Evolutionary conservation across 2,797 vertebrate genomes (phyloP), one percentile per base, ranked within the genome.

Genomic region (Lemur catta): DNA sequence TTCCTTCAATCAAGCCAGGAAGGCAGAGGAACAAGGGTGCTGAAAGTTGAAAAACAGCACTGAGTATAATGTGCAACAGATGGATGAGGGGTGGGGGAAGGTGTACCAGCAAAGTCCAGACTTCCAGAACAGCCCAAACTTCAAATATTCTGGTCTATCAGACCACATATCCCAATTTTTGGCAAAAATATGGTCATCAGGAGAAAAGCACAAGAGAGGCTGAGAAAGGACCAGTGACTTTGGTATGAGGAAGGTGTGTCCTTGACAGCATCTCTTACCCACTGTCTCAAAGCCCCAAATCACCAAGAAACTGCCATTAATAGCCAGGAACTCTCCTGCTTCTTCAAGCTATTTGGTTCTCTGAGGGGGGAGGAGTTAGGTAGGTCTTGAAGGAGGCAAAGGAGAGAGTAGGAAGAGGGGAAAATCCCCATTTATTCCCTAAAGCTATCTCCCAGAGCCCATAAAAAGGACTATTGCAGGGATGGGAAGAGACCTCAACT

Each of bases 331-430:
- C 46, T 72, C 72, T 57, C 80, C 84, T 55, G 74, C 71, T 80
- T 79, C 84, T 78, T 92, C 74, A 65, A 82, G 90, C 84, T 89
- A 95, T 92, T 96, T 97, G 97, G 97, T 95, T 95, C 89, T 95
- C 63, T 50, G 75, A 94, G 12, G 2, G 61, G 33, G 65, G 2
- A 80, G 18, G 46, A 79, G 15, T 20, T 46, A 17, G 59, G 69
- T 11, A 76, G 72, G 41, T 55, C 71, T 84, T 28, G 24, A 43
- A 92, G 26, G 55, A 75, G 24, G 35, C 24, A 75, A 90, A 80
- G 33, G n/a, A 80, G 35, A 78, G 26, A 18, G 18, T 1, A 67
- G 74, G 81, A 46, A 90, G 43, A 80, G 69, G 80, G 65, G 26
- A 20, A 89, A 63, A 50, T 50, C 50, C 61, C 75, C 93, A 72